Evolutionary conservation across 2,113 vertebrate genomes (phyloP).

Genomic region (Mirza zaza): DNA sequence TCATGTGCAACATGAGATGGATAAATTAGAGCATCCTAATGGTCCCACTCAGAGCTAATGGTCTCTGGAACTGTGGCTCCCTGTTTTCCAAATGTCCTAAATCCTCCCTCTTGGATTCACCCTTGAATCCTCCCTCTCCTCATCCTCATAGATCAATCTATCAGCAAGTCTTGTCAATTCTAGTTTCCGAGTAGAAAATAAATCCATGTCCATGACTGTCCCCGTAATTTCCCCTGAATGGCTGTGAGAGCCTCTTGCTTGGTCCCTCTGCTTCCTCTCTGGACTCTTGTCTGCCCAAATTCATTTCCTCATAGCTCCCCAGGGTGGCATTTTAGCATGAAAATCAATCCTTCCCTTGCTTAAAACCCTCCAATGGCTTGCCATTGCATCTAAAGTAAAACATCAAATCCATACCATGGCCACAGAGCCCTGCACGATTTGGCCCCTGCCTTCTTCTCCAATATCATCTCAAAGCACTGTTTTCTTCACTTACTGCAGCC

Average conservation of each 20-base stretch:
- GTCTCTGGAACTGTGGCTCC: background rate
- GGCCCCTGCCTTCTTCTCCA: background rate
- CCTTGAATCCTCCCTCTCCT: background rate
- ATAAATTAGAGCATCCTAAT: background rate
- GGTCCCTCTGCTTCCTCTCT: background rate
- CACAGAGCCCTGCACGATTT: background rate
- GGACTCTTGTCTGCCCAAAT: background rate
- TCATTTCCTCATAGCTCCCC: constrained; percentile 32
- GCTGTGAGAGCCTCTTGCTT: background rate
- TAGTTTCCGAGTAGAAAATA: background rate
- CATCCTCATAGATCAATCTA: rapidly evolving
- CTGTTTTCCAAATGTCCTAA: background rate
- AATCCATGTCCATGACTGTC: background rate
- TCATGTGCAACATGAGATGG: background rate
- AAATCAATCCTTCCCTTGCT: constrained; percentile 45
- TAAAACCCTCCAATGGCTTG: background rate
- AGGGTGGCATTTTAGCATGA: constrained; percentile 25
- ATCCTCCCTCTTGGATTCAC: background rate
- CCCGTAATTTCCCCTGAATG: background rate
- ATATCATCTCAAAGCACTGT: background rate
- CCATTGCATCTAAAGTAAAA: constrained; percentile 22
- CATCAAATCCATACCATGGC: background rate
- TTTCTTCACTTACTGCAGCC: background rate
- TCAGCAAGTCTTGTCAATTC: background rate
- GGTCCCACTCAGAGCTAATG: background rate